phyloP scores from a whole-genome alignment of 1,140 invertebrate genomes.

The Danaus melanippus region DNA sequence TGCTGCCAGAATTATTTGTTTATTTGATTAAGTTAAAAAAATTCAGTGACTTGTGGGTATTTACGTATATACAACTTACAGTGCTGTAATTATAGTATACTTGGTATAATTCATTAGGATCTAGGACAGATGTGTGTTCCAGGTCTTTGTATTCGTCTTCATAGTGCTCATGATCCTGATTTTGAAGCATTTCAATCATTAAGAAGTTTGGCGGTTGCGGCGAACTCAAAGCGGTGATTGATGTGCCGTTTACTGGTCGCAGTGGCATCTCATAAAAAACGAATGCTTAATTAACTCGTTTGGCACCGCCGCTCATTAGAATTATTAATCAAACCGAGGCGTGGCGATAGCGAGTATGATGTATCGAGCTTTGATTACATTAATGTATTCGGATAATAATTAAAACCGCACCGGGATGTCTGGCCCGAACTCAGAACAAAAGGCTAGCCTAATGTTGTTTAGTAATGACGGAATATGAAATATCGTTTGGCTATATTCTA shows the following conservation, averaged over 20 bases:
- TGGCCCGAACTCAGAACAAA: slow-evolving; percentile 41
- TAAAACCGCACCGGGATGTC: slow-evolving; percentile 64
- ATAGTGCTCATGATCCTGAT: too few species aligned
- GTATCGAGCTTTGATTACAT: slow-evolving; percentile 70
- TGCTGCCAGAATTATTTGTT: too few species aligned
- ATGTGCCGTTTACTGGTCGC: slow-evolving; percentile 67
- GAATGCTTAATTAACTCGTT: slow-evolving; percentile 70
- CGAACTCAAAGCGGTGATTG: slow-evolving; percentile 65
- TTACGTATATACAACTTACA: too few species aligned
- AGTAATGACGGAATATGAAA: slow-evolving; percentile 38
- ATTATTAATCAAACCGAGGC: slow-evolving; percentile 71
- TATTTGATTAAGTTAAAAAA: too few species aligned
- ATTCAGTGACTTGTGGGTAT: too few species aligned
- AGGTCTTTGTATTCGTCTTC: too few species aligned
- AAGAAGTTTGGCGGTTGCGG: slow-evolving; percentile 64
- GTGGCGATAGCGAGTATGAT: slow-evolving; percentile 67
- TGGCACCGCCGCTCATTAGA: slow-evolving; percentile 71
- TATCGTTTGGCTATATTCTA: slow-evolving; percentile 44
- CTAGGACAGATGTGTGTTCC: too few species aligned
- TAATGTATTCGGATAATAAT: slow-evolving; percentile 61
- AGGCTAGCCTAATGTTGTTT: slow-evolving; percentile 23
- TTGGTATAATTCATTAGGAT: too few species aligned
- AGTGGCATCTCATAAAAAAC: slow-evolving; percentile 63
- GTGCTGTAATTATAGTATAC: too few species aligned
- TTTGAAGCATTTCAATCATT: slow-evolving; percentile 59